Evolutionary conservation across 2,888 invertebrate genomes (phyloP), one percentile per base, ranked within the genome.

Genomic region (Nomada lathburiana): DNA sequence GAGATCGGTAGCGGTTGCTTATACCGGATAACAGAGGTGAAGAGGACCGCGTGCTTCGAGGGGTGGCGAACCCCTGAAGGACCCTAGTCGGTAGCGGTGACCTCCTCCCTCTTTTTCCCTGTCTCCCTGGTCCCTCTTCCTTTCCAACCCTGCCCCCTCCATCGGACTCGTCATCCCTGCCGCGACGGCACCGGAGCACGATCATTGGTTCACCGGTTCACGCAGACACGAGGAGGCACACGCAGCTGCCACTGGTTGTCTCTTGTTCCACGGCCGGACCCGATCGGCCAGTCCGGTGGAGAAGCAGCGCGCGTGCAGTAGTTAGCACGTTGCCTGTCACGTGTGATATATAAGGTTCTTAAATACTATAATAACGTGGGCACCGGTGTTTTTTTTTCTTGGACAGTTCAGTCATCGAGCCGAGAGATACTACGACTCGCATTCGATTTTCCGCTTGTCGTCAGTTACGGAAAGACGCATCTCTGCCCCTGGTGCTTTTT

Each of bases 131-230:
- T 86, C 86, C 82, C 86, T 86, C 82, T 87, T 84, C 89, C 86
- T 85, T 82, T 87, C 84, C 86, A 88, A 88, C 89, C 85, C 88
- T 86, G 82, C 72, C 86, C 81, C 82, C 83, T 76, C 84, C 81
- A 83, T 77, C 23, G 36, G 64, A 44, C 81, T n/a, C 88, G 88
- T 83, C 88, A 88, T 88, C 88, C 88, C 88, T 88, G 88, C 88
- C 88, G 67, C 87, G 76, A 77, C 88, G 87, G 76, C 83, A 72
- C 79, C 82, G 89, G 89, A 88, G 89, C 91, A 89, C 91, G 89
- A 91, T 91, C 92, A 93, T 93, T 92, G 93, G 93, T 93, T 92
- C 92, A 89, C 92, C 91, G 91, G 91, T 91, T 89, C 90, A 89
- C 90, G 91, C 89, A 90, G 89, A 88, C 91, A 92, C 91, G 91